phyloP scores from a whole-genome alignment of 2,797 vertebrate genomes.

The Squalus acanthias region DNA sequence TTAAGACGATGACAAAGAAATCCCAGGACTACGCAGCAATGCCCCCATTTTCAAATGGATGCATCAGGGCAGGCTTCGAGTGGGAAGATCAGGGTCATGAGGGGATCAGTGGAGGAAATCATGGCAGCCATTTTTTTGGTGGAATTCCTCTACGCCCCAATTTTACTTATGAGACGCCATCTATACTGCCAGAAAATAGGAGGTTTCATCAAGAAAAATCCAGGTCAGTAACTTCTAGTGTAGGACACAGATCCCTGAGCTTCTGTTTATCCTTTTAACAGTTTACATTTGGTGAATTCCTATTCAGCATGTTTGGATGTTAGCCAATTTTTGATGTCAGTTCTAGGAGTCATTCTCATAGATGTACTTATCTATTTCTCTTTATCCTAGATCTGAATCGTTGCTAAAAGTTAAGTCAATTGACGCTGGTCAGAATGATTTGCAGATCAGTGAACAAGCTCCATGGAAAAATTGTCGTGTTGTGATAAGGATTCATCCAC shows the following conservation, averaged over 20 bases:
- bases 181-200: not conserved
- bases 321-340: not conserved
- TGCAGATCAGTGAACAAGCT: not conserved
- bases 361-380: not conserved
- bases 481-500: slow-evolving; percentile 30
- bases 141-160: too few species aligned
- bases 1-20: not conserved
- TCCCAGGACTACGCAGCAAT: not conserved
- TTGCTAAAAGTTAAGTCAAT: not conserved
- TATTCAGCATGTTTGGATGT: not conserved
- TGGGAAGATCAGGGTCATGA: not conserved
- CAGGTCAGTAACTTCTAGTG: not conserved
- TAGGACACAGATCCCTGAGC: not conserved
- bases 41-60: not conserved
- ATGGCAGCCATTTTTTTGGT: too few species aligned
- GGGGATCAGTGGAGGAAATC: too few species aligned
- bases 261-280: not conserved
- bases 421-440: not conserved
- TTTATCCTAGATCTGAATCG: not conserved
- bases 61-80: not conserved
- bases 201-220: not conserved
- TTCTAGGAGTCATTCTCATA: too few species aligned
- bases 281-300: not conserved
- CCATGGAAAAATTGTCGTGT: slow-evolving; percentile 21
- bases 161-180: too few species aligned